Base-by-base conservation (phyloP, 2,888 invertebrate species). In the Stramonita haemastoma region DNA sequence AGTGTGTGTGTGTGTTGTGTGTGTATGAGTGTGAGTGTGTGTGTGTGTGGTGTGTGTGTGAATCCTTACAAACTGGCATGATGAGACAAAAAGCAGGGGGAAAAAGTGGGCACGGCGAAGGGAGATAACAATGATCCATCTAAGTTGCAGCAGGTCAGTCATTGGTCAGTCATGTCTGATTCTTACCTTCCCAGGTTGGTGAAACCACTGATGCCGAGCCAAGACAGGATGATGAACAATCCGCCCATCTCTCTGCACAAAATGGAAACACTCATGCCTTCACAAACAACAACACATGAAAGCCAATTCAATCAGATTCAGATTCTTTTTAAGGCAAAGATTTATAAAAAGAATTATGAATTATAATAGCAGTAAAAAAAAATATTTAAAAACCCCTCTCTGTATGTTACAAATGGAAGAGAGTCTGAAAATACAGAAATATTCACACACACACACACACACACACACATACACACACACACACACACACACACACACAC, bases 201-300 rank as follows among this genome's bases (percentile, higher is more conserved):
- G 84, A 94, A 95, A 88, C 93, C 92, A 77, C 91, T 91, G 6
- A 94, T 91, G 11, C 92, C 92, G 19, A 94, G 89, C 95, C 95
- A 95, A 29, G 92, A 90, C 15, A 95, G 92, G 0, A 94, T 94
- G 29, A 94, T 94, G 83, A 94, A 73, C 56, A 94, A 89, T 66
- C 95, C 95, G 56, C 92, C 94, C 91, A 94, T 91, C 91, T 95
- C 95, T 90, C 95, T 95, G 93, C 29, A 92, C 46, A 70, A 70
- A 90, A 89, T 90, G 29, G n/a, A 34, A 66, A 73, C 46, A 46
- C 2, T 8, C 46, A 46, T 46, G 46, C 46, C 46, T 46, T 46
- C 46, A 46, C 46, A 46, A 46, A 46, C 46, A 46, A 2, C 46
- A 46, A 2, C 46, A 46, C 46, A 46, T 46, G 46, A 46, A 46